Base-by-base conservation (phyloP, 2,888 invertebrate species). In the Alviniconcha strummeri region DNA sequence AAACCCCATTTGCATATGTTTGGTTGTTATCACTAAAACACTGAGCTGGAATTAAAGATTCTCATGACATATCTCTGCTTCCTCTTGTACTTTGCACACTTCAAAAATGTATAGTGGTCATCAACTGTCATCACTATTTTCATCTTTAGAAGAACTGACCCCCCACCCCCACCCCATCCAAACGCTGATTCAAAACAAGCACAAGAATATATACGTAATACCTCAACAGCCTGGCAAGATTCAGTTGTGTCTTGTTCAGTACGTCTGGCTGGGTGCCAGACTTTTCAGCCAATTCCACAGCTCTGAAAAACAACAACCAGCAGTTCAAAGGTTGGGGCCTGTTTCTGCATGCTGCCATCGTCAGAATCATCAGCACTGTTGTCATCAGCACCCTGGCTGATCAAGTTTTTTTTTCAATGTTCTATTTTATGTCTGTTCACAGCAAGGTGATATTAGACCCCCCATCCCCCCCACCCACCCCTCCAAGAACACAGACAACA, bases 201-300 rank as follows among this genome's bases (percentile, higher is more conserved):
- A 36, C 36, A 36, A 36, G 3, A 36, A 36, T 36, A 36, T 36
- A 36, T 3, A 36, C 36, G 3, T 36, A 36, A 36, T 96, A 95
- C 77, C 96, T 93, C 75, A 96, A 94, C 75, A 96, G 94, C 89
- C 97, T 95, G 3, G 96, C 97, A 89, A 96, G 95, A 94, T 98
- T 98, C 52, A 96, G 94, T 79, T 95, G 94, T 15, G 96, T 94
- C 85, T 95, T 94, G 90, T 96, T 95, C 83, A 87, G 71, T 7
- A 88, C 80, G 6, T 88, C 86, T 71, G 56, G 57, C n/a, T 85
- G 83, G 36, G 67, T 67, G 13, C 69, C 83, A 69, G 64, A 55
- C n/a, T 75, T 83, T 82, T 75, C 54, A 19, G 67, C 55, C n/a
- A 80, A 36, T 57, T 74, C 57, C 7, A 52, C 36, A 9, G 76